Evolutionary conservation across 2,888 invertebrate genomes (phyloP).

Genomic region (Drosophila neonasuta): DNA sequence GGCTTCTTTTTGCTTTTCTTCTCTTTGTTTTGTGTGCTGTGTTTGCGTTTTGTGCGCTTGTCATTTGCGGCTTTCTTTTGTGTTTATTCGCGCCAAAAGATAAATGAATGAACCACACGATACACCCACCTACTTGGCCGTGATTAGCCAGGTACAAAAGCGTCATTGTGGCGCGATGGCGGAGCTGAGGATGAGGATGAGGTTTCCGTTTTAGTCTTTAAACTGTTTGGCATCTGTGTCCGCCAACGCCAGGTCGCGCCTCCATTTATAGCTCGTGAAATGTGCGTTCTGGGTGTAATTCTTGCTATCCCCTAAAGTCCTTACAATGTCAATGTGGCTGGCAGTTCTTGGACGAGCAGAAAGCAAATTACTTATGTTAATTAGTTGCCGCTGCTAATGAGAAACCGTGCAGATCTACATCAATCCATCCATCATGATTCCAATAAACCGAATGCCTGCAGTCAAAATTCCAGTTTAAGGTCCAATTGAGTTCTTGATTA

Average conservation of each 20-base stretch:
- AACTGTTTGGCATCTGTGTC: constrained; percentile 46
- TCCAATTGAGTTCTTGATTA: constrained; percentile 15
- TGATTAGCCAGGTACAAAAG: constrained; percentile 50
- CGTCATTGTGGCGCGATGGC: not conserved
- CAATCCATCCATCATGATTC: constrained; percentile 24
- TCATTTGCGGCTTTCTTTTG: constrained; percentile 39
- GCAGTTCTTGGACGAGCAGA: constrained; percentile 35
- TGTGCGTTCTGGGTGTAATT: constrained; percentile 53
- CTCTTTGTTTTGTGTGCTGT: constrained; percentile 16
- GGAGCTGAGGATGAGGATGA: constrained; percentile 17
- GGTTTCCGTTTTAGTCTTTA: constrained; percentile 40
- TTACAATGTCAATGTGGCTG: constrained; percentile 22
- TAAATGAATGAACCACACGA: constrained; percentile 51
- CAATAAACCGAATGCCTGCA: constrained; percentile 42
- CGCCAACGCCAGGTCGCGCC: constrained; percentile 27
- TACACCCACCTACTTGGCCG: constrained; percentile 33
- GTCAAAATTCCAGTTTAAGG: constrained; percentile 27
- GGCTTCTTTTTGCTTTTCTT: constrained; percentile 3
- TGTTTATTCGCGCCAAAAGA: constrained; percentile 61
- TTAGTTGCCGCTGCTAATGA: constrained; percentile 69
- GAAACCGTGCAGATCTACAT: constrained; percentile 55
- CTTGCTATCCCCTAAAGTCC: constrained; percentile 16
- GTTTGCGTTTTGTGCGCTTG: constrained; percentile 31
- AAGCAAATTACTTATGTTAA: constrained; percentile 76
- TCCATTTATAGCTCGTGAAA: constrained; percentile 37